Conservation (phyloP, 1,140 invertebrate species). For the Ostrea edulis region DNA sequence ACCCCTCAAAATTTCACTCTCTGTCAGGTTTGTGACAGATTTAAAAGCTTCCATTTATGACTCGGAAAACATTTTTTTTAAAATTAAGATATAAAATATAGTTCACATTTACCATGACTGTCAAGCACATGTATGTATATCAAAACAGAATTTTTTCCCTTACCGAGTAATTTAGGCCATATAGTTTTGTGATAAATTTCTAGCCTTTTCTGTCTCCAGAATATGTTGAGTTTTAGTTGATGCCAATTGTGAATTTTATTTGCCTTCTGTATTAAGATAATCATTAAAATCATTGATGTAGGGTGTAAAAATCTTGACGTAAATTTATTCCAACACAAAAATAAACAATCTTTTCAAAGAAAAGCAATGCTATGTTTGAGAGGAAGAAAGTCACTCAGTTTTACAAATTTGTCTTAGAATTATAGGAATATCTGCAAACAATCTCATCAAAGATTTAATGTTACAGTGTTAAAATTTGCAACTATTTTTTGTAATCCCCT, state of each 20-base stretch:
- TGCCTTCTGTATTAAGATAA: not conserved
- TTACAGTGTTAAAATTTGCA: constrained; percentile 15
- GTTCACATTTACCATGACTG: not conserved
- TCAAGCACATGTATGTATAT: not conserved
- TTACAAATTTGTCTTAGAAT: constrained; percentile 30
- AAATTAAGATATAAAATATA: not conserved
- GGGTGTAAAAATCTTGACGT: constrained; percentile 25
- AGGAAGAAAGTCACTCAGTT: constrained; percentile 34
- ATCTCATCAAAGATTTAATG: constrained; percentile 1
- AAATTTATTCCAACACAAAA: not conserved
- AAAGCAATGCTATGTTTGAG: constrained; percentile 3
- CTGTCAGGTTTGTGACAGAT: not conserved
- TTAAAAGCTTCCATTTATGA: not conserved
- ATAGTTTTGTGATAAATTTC: not conserved
- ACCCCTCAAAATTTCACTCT: not conserved
- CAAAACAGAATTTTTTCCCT: not conserved
- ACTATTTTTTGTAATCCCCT: constrained; percentile 13
- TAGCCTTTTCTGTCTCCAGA: not conserved
- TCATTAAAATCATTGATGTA: constrained; percentile 33
- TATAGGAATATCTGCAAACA: constrained; percentile 21
- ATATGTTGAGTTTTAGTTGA: not conserved
- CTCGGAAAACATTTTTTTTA: not conserved
- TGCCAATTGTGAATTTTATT: not conserved
- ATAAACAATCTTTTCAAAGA: not conserved
- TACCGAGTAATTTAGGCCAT: not conserved